Percentiles rank a stretch among this genome's conserved stretches.
Conservation (phyloP, 2,797 vertebrate genomes). For the Alosa sapidissima region DNA sequence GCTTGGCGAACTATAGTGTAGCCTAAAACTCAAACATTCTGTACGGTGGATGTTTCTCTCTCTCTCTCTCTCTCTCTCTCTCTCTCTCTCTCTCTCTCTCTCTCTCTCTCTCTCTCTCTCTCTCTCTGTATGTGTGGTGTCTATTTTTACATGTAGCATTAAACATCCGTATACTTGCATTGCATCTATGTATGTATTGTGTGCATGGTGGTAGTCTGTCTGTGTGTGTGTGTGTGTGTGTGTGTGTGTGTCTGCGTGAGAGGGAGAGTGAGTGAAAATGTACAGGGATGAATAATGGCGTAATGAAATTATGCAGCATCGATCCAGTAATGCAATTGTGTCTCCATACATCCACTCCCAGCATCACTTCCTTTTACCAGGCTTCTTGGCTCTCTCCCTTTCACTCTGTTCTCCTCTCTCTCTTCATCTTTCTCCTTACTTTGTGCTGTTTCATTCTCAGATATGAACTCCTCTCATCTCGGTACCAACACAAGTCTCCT, state of each 20-base stretch:
- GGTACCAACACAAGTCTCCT: background rate
- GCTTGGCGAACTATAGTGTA: no score
- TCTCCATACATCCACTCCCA: conserved; percentile 17
- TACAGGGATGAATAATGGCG: background rate
- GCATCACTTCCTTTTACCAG: background rate
- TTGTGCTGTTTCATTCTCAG: background rate
- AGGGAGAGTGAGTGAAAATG: background rate
- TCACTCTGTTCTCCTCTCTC: background rate
- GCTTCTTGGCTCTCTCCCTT: background rate
- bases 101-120: no score
- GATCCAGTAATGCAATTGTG: background rate
- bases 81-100: no score
- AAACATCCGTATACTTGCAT: background rate
- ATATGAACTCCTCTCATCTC: background rate
- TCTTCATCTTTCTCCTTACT: background rate
- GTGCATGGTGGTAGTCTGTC: background rate
- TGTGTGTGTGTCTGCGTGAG: conserved; percentile 1
- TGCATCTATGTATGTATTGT: background rate
- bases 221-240: background rate
- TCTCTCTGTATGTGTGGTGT: background rate
- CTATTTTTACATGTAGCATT: background rate
- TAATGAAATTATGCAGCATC: conserved; percentile 15
- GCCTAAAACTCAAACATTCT: no score
- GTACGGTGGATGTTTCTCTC: background rate
- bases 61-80: no score